Evolutionary conservation across 2,888 invertebrate genomes (phyloP).

Genomic region (Lepidochrysops patricia): DNA sequence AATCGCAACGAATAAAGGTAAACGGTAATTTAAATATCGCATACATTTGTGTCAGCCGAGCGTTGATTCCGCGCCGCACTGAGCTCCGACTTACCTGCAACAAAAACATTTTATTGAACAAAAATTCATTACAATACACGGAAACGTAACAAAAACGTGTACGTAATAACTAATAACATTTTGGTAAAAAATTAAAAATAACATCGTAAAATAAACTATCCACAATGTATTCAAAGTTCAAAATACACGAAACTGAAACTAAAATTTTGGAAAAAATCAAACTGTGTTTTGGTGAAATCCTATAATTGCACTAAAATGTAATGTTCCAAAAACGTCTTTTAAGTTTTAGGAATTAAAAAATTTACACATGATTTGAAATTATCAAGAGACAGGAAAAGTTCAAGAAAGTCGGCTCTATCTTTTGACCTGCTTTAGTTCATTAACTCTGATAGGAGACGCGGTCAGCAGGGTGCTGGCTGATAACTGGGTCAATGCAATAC

Average conservation of each 20-base stretch:
- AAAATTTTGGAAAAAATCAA: too few species aligned
- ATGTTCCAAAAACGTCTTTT: background rate
- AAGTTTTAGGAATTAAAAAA: background rate
- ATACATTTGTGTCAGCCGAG: constrained; percentile 33
- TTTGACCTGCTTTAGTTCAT: constrained; percentile 47
- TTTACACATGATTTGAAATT: constrained; percentile 23
- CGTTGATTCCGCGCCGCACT: constrained; percentile 20
- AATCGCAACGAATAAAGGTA: constrained; percentile 37
- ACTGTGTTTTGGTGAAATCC: too few species aligned
- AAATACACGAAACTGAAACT: too few species aligned
- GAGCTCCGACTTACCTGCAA: constrained; percentile 57
- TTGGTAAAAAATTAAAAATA: background rate
- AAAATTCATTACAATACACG: constrained; percentile 12
- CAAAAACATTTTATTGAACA: constrained; percentile 32
- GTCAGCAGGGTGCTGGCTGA: constrained; percentile 52
- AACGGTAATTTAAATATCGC: constrained; percentile 46
- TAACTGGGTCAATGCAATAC: constrained; percentile 60
- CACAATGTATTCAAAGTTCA: too few species aligned
- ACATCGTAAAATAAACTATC: too few species aligned
- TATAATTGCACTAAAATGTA: too few species aligned
- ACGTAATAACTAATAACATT: background rate
- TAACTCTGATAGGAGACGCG: constrained; percentile 48
- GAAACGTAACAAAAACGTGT: background rate
- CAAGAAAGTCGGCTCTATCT: constrained; percentile 62
- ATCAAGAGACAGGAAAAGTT: constrained; percentile 50